Evolutionary conservation across 1,140 invertebrate genomes (phyloP).

Genomic region (Mya arenaria): DNA sequence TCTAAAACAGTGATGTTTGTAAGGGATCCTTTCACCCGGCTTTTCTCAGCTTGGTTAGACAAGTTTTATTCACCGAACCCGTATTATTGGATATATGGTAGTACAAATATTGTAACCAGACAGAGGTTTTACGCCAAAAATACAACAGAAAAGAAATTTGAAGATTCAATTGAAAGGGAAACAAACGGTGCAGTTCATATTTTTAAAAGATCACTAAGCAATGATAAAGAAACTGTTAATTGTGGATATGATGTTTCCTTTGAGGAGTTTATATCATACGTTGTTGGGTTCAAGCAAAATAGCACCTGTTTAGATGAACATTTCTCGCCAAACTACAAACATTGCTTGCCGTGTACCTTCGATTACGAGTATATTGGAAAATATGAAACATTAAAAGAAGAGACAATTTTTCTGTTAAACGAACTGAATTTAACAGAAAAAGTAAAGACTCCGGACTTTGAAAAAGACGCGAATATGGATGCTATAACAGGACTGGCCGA

Average conservation of each 20-base stretch:
- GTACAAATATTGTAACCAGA: neutral
- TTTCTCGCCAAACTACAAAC: conserved; percentile 35
- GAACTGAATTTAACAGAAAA: conserved; percentile 1
- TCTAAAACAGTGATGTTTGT: conserved; percentile 33
- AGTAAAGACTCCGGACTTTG: conserved; percentile 12
- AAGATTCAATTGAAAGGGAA: no score
- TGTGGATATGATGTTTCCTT: conserved; percentile 38
- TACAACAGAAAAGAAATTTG: no score
- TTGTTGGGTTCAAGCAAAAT: neutral
- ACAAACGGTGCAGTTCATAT: neutral
- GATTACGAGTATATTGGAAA: conserved; percentile 30
- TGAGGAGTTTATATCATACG: conserved; percentile 23
- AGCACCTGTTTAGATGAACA: conserved; percentile 8
- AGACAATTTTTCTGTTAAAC: conserved; percentile 5
- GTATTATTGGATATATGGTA: conserved; percentile 4
- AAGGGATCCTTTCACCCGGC: conserved; percentile 26
- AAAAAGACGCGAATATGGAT: neutral
- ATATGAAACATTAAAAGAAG: conserved; percentile 36
- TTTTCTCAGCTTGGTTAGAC: conserved; percentile 49
- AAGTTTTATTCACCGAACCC: conserved; percentile 41
- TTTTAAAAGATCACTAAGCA: neutral
- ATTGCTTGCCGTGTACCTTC: conserved; percentile 7
- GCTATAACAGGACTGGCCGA: conserved; percentile 11
- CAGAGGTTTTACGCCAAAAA: no score
- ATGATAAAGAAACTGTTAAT: neutral